Percentiles rank a stretch among this genome's conserved stretches.
Evolutionary conservation across 2,797 vertebrate genomes (phyloP).

Genomic region (Mallotus villosus): DNA sequence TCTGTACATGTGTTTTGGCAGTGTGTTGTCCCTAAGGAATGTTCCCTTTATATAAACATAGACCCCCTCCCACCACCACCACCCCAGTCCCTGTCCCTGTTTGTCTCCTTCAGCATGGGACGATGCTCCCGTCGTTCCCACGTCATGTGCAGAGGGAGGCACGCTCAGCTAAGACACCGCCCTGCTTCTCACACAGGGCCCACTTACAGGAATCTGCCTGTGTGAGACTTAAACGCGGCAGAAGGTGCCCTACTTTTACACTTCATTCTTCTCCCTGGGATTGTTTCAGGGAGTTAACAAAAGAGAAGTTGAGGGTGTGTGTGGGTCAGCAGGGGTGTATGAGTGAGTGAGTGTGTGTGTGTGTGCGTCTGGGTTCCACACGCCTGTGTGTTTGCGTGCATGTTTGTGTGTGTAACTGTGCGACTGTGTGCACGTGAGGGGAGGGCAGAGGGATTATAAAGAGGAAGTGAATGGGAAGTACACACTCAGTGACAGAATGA

Average conservation of each 20-base stretch:
- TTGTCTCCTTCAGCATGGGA: conserved; percentile 19
- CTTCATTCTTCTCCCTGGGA: conserved; percentile 71
- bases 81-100: conserved; percentile 28
- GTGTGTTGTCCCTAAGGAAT: conserved; percentile 64
- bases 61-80: conserved; percentile 45
- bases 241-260: conserved; percentile 80
- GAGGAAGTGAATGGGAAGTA: conserved; percentile 80
- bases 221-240: conserved; percentile 68
- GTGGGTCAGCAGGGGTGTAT: conserved; percentile 43
- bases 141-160: conserved; percentile 32
- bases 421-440: conserved; percentile 64
- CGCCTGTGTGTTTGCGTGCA: conserved; percentile 19
- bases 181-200: conserved; percentile 54
- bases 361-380: conserved; percentile 12
- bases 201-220: conserved; percentile 70
- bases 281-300: conserved; percentile 71
- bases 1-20: conserved; percentile 36
- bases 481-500: conserved; percentile 78
- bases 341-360: conserved; percentile 32
- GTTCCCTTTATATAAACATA: conserved; percentile 61
- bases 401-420: conserved; percentile 24
- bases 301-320: conserved; percentile 58
- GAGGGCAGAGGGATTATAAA: conserved; percentile 69
- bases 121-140: conserved; percentile 70
- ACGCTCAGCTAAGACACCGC: conserved; percentile 46